Evolutionary conservation across 1,140 invertebrate species (phyloP), one percentile per base, ranked within the genome.

Genomic region (Rhagoletis pomonella): DNA sequence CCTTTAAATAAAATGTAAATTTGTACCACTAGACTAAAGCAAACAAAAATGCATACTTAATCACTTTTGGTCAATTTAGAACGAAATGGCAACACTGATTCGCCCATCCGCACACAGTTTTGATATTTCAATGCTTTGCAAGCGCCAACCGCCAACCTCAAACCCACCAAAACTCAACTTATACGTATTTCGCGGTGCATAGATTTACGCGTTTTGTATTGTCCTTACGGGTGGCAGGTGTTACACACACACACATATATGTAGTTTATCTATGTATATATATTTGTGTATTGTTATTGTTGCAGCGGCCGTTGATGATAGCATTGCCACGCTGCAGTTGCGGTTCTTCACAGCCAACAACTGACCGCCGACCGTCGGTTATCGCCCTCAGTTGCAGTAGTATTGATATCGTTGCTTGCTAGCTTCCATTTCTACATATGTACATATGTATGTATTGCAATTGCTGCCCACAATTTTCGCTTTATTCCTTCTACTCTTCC

Each of bases 191-290:
- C 47, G 47, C 73, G n/a, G n/a, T 81, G 73, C 44, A 12, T 10
- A 55, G 50, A 81, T 81, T 81, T 81, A 58, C 73, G 73, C 73
- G 73, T 81, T 81, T 81, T 47, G n/a, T n/a, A 81, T 81, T 81
- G 47, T 81, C 47, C 55, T 55, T 12, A 81, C 50, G 47, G 47
- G 44, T 81, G 73, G 47, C 73, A 55, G 47, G 47, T 81, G 73
- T n/a, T 81, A 81, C 73, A 81, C 10, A 12, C 60, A 62, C 12
- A 9, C 4, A 7, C n/a, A 62, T 62, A n/a, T 14, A 29, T 29
- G 29, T 29, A 29, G 29, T 29, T 29, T 29, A 29, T 29, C 29
- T 29, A 29, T 29, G 60, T 62, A 17, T 4, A 17, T 62, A 14
- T 14, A 77, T 47, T 50, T 47, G 73, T 50, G 50, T 55, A 9